These are phyloP conservation scores for Trichogramma pretiosum DNA, from an alignment of 1,140 invertebrate genomes.

Conservation along the genomic window DNA sequence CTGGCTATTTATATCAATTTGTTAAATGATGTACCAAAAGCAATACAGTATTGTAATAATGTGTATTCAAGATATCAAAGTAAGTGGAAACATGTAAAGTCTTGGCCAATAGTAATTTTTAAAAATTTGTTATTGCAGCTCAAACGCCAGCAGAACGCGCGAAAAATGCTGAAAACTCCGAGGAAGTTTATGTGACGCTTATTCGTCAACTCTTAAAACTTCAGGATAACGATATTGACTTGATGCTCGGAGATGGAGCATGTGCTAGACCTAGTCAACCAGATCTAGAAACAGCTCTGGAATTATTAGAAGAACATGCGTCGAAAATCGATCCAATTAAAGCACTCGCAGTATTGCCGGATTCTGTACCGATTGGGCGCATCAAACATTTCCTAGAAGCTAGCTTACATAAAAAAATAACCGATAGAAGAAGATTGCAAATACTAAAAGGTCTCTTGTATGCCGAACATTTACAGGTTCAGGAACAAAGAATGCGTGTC, in stretches of 20 bases:
- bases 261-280: slow-evolving; percentile 50
- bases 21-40: slow-evolving; percentile 69
- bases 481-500: slow-evolving; percentile 68
- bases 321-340: slow-evolving; percentile 70
- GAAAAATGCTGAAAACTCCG: slow-evolving; percentile 41
- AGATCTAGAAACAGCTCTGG: slow-evolving; percentile 68
- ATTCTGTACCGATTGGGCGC: slow-evolving; percentile 61
- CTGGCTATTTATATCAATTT: slow-evolving; percentile 82
- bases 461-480: slow-evolving; percentile 72
- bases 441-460: slow-evolving; percentile 73
- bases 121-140: slow-evolving; percentile 16
- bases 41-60: slow-evolving; percentile 76
- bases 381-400: slow-evolving; percentile 71
- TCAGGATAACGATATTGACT: slow-evolving; percentile 20
- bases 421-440: slow-evolving; percentile 61
- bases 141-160: slow-evolving; percentile 30
- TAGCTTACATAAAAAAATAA: slow-evolving; percentile 64
- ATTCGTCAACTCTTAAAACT: slow-evolving; percentile 59
- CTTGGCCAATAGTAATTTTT: background rate
- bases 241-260: slow-evolving; percentile 23
- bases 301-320: slow-evolving; percentile 72
- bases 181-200: slow-evolving; percentile 58
- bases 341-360: slow-evolving; percentile 65
- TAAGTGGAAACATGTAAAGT: slow-evolving; percentile 27
- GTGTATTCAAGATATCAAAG: slow-evolving; percentile 46